Conservation (phyloP, 2,113 vertebrate species). For the Ancistrus triradiatus region DNA sequence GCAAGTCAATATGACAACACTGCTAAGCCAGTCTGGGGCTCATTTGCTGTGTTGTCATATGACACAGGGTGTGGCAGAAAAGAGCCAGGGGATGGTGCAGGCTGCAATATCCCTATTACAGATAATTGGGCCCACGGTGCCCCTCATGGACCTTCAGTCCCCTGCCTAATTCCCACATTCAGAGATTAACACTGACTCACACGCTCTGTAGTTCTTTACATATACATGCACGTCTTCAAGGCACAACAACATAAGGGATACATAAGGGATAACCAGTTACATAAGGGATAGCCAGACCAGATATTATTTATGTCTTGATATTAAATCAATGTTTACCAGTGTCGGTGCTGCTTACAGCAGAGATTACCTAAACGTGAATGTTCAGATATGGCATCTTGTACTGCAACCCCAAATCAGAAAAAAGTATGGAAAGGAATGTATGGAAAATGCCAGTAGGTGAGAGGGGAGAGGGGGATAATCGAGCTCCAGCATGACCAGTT, state of each 20-base stretch:
- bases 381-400: too few relatives aligned
- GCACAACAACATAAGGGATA: background rate
- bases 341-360: too few relatives aligned
- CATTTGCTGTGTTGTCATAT: slow-evolving; percentile 69
- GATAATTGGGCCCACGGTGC: slow-evolving; percentile 61
- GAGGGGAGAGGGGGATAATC: too few relatives aligned
- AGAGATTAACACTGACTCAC: slow-evolving; percentile 7
- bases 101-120: slow-evolving; percentile 47
- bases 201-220: slow-evolving; percentile 1
- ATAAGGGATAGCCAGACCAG: too few relatives aligned
- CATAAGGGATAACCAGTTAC: too few relatives aligned
- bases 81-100: slow-evolving; percentile 52
- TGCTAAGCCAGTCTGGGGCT: slow-evolving; percentile 65
- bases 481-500: too few relatives aligned
- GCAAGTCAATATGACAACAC: slow-evolving; percentile 35
- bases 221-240: background rate
- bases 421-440: too few relatives aligned
- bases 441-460: too few relatives aligned
- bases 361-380: too few relatives aligned
- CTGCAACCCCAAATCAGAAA: too few relatives aligned
- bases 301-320: too few relatives aligned
- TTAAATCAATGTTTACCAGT: too few relatives aligned
- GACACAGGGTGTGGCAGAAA: slow-evolving; percentile 61
- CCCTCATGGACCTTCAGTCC: slow-evolving; percentile 15
- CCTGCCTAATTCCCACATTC: slow-evolving; percentile 5